These are phyloP conservation scores for Phrynocephalus vlangalii DNA, from an alignment of 2,797 vertebrate species.

Conservation along the genomic window DNA sequence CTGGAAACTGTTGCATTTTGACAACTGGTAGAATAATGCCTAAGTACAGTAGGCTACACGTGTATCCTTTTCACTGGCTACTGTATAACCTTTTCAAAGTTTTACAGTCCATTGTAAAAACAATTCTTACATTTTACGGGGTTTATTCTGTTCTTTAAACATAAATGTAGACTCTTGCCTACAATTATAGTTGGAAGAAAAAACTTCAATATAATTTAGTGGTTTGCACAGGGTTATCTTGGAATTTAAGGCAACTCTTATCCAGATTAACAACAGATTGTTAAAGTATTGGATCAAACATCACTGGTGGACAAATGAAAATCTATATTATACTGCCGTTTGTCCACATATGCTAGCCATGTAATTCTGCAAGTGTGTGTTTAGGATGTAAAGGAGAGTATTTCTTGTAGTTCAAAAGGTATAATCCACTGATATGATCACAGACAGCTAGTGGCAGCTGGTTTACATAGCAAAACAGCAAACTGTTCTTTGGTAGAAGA, in stretches of 20 bases:
- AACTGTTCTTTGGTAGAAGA: not conserved
- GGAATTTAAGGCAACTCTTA: slow-evolving; percentile 8
- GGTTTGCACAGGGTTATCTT: not conserved
- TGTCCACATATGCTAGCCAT: not conserved
- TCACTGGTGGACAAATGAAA: not conserved
- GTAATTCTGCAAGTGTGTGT: not conserved
- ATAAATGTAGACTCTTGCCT: slow-evolving; percentile 39
- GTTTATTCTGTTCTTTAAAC: slow-evolving; percentile 38
- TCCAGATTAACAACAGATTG: not conserved
- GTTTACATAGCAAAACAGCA: not conserved
- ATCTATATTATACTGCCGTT: not conserved
- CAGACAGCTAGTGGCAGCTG: not conserved
- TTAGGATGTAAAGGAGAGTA: not conserved
- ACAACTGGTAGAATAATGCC: slow-evolving; percentile 44
- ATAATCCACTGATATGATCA: not conserved
- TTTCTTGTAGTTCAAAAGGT: not conserved
- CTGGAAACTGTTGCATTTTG: slow-evolving; percentile 45
- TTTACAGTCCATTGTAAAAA: slow-evolving; percentile 56
- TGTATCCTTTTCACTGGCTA: slow-evolving; percentile 53
- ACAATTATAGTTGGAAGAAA: slow-evolving; percentile 36
- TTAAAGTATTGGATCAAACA: slow-evolving; percentile 3
- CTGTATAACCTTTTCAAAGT: slow-evolving; percentile 41
- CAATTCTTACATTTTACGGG: slow-evolving; percentile 41
- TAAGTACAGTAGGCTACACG: slow-evolving; percentile 39
- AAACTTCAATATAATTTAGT: too few species aligned